Percentiles rank a stretch among this genome's conserved stretches.
Evolutionary conservation across 2,113 vertebrate species (phyloP).

Genomic region (Crotalus viridis): DNA sequence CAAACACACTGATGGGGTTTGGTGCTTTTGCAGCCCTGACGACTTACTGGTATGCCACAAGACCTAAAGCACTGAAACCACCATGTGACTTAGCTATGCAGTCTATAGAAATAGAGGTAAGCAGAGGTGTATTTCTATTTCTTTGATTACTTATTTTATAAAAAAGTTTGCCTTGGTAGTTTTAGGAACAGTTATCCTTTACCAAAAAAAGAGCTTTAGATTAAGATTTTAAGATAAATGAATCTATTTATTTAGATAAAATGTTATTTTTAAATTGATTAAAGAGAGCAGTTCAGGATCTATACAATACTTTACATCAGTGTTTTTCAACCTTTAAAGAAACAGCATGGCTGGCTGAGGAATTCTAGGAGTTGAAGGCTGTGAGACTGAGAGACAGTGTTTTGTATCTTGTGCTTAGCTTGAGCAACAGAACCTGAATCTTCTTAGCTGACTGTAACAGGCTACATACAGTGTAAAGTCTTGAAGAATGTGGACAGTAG

Average conservation of each 20-base stretch:
- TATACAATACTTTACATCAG: not conserved
- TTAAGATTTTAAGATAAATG: not conserved
- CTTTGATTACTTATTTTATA: not conserved
- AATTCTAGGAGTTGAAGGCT: not conserved
- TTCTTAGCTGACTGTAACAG: not conserved
- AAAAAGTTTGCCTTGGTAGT: not conserved
- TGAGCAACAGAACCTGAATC: not conserved
- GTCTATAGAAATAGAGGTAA: constrained; percentile 81
- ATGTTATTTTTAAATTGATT: not conserved
- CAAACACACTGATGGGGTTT: constrained; percentile 90
- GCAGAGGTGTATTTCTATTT: not conserved
- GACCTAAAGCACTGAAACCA: constrained; percentile 86
- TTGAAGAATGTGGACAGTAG: not conserved
- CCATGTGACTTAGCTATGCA: constrained; percentile 89
- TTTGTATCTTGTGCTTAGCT: not conserved
- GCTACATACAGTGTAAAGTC: not conserved
- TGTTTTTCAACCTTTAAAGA: not conserved
- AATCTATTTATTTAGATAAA: not conserved
- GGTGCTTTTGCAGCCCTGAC: constrained; percentile 91
- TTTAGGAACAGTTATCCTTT: not conserved
- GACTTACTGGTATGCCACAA: constrained; percentile 91
- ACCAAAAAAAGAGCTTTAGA: not conserved
- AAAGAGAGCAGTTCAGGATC: not conserved
- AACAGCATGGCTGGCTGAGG: not conserved
- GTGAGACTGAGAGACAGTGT: not conserved